Evolutionary conservation across 2,113 vertebrate species (phyloP), one percentile per base, ranked within the genome.

Genomic region (Grammomys surdaster): DNA sequence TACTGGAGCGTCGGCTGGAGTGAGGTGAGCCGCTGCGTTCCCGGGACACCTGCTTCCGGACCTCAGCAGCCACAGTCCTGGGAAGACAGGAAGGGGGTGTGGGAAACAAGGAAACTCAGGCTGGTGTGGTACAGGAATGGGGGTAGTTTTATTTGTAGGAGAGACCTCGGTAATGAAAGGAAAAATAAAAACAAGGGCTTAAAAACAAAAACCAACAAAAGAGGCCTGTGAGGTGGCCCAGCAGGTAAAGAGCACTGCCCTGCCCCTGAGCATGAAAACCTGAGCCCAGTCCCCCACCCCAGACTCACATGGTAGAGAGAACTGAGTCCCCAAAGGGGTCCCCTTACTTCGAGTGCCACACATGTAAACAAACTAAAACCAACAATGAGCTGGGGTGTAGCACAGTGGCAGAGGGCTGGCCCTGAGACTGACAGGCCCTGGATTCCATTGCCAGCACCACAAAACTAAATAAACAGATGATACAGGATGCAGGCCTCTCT

Each of bases 61-160:
- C 99, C 96, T 99, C 99, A 9, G 99, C 98, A 13, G 99, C 99
- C 95, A 99, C 98, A 0, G 99, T 99, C 98, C 99, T 99, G 95
- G 14, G 22, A 84, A 36, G 65, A 75, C 70, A 78, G 58, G 36
- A 33, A 48, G 9, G 51, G 81, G 14, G 1, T 26, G 2, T 31
- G 20, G 33, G 54, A 1, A 54, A 31, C 65, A 87, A 69, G 46
- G 10, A 73, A 73, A 28, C 17, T 40, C 51, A 43, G 48, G 24
- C 13, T 10, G 19, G 43, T 69, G 54, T 51, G 48, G 28, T 33
- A 48, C 48, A 16, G 28, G 40, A 2, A 36, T 12, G 5, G 8
- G 20, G 67, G 56, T 82, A 22, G 54, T 19, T 5, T 56, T 56
- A 33, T 88, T 10, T 72, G 36, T 58, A 28, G n/a, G 69, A n/a